A percentile compares a stretch with the other conserved stretches of the same genome.
phyloP scores from a whole-genome alignment of 2,113 vertebrate species.

The Micronycteris hirsuta region DNA sequence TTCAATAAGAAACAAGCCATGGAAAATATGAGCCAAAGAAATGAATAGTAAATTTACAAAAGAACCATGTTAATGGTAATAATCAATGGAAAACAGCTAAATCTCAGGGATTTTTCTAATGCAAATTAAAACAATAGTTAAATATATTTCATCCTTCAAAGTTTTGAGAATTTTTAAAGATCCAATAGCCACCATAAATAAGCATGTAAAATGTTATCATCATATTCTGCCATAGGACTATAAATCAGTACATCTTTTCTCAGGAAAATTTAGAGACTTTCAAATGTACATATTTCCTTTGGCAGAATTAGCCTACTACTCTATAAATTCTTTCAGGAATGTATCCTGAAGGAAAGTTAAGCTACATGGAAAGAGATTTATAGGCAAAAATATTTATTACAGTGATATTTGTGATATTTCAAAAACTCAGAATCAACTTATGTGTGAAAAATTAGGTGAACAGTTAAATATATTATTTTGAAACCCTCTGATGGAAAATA shows the following conservation, averaged over 20 bases:
- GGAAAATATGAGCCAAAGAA: neutral
- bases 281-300: neutral
- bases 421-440: neutral
- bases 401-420: neutral
- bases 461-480: neutral
- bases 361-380: neutral
- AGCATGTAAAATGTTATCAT: neutral
- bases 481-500: neutral
- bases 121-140: neutral
- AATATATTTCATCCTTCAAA: neutral
- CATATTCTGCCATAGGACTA: neutral
- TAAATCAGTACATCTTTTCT: neutral
- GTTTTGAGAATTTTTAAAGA: neutral
- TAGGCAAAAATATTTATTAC: neutral
- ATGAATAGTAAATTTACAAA: constrained; percentile 4
- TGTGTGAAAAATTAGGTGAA: neutral
- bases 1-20: neutral
- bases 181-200: neutral
- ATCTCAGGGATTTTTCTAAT: neutral
- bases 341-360: neutral
- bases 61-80: neutral
- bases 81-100: neutral
- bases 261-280: neutral
- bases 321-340: neutral
- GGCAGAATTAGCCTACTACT: neutral